Conservation (phyloP, 2,888 invertebrate genomes). For the Cheilosia vernalis region DNA sequence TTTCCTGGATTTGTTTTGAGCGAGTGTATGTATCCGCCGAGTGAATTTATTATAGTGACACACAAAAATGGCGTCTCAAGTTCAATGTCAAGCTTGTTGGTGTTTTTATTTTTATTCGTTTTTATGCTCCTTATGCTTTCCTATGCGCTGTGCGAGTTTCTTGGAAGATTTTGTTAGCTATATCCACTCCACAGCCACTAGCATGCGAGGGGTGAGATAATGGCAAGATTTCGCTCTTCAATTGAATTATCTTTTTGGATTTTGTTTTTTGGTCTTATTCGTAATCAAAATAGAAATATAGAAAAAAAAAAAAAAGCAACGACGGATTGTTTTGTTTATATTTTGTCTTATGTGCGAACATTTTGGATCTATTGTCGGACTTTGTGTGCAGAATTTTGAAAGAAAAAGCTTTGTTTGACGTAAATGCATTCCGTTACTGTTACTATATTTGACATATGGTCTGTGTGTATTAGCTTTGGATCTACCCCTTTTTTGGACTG, state of each 20-base stretch:
- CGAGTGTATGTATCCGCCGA: constrained; percentile 68
- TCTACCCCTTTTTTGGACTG: constrained; percentile 1
- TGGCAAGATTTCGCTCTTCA: constrained; percentile 27
- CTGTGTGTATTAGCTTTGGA: background rate
- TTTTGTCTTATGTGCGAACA: constrained; percentile 3
- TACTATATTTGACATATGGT: background rate
- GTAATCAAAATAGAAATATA: constrained; percentile 54
- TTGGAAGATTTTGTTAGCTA: constrained; percentile 46
- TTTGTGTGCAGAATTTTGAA: background rate
- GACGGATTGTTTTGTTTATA: constrained; percentile 35
- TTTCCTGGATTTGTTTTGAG: constrained; percentile 71
- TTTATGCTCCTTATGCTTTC: constrained; percentile 53
- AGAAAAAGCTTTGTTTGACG: constrained; percentile 19
- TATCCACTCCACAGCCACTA: too few relatives aligned
- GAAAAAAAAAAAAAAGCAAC: background rate
- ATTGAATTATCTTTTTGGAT: constrained; percentile 51
- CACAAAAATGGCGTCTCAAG: constrained; percentile 75
- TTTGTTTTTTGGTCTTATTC: constrained; percentile 60
- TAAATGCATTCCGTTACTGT: constrained; percentile 37
- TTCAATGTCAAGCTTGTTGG: constrained; percentile 75
- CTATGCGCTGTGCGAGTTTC: constrained; percentile 54
- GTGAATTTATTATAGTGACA: constrained; percentile 74
- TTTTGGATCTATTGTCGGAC: background rate
- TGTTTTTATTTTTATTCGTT: constrained; percentile 52
- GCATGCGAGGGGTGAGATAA: background rate